Conservation (phyloP, 1,140 invertebrate genomes). For the Aleiodes sp. region DNA sequence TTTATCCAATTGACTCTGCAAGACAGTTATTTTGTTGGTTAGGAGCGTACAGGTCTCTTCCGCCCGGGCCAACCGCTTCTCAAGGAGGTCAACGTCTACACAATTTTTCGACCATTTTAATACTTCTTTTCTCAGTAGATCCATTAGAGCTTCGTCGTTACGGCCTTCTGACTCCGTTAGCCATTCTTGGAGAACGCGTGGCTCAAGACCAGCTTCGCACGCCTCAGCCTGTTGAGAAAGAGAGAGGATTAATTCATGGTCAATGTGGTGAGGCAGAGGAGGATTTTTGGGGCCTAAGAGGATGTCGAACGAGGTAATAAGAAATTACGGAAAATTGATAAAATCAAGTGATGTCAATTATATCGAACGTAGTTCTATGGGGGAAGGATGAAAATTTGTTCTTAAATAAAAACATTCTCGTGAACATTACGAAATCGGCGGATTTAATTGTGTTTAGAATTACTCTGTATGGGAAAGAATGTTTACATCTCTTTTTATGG, state of each 20-base stretch:
- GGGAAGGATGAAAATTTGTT: too few relatives aligned
- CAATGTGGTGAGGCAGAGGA: constrained; percentile 16
- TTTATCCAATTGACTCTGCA: constrained; percentile 56
- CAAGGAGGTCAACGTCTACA: constrained; percentile 60
- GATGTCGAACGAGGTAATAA: too few relatives aligned
- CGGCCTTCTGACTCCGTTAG: constrained; percentile 69
- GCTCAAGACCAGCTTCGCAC: constrained; percentile 63
- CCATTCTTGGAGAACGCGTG: constrained; percentile 74
- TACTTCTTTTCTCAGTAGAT: constrained; percentile 56
- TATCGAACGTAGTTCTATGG: too few relatives aligned
- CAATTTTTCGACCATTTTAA: constrained; percentile 60
- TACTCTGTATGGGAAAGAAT: too few relatives aligned
- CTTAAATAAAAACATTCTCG: too few relatives aligned
- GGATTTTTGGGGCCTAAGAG: too few relatives aligned
- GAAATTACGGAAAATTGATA: too few relatives aligned
- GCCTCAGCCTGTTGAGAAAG: constrained; percentile 55
- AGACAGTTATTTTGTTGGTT: constrained; percentile 53
- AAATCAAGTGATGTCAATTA: too few relatives aligned
- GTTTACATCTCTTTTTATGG: too few relatives aligned
- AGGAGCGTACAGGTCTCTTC: constrained; percentile 60
- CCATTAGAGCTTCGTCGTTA: constrained; percentile 48
- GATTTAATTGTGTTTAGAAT: too few relatives aligned
- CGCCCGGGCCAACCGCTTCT: constrained; percentile 52
- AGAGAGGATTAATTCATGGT: not conserved
- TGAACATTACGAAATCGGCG: too few relatives aligned